phyloP scores from a whole-genome alignment of 2,797 vertebrate species.

The Hybognathus amarus region DNA sequence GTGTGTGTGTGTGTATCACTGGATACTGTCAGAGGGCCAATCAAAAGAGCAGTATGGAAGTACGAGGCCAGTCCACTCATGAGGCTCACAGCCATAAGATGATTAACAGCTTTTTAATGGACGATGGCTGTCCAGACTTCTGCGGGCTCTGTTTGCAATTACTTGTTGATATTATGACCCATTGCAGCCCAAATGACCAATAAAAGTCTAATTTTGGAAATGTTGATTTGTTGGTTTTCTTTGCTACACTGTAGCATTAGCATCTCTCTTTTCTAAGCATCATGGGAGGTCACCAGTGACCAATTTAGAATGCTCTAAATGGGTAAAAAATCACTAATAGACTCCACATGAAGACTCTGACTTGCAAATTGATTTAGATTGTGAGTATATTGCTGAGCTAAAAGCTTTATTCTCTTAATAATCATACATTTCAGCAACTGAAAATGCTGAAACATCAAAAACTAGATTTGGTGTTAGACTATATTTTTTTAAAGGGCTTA shows the following conservation, averaged over 20 bases:
- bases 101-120: conserved; percentile 49
- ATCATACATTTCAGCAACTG: not conserved
- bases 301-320: not conserved
- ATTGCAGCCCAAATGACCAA: conserved; percentile 60
- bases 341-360: not conserved
- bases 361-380: not conserved
- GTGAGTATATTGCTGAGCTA: not conserved
- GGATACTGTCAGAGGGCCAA: conserved; percentile 49
- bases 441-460: not conserved
- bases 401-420: not conserved
- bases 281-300: conserved; percentile 14
- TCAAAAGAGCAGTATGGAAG: conserved; percentile 42
- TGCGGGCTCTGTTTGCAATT: conserved; percentile 59
- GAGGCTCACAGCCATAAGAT: conserved; percentile 50
- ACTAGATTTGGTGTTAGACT: not conserved
- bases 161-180: conserved; percentile 60
- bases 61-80: conserved; percentile 40
- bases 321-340: not conserved
- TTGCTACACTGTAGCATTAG: conserved; percentile 14
- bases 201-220: conserved; percentile 66
- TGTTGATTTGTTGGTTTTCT: conserved; percentile 47
- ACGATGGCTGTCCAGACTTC: conserved; percentile 46
- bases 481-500: not conserved
- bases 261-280: conserved; percentile 15
- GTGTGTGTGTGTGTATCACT: conserved; percentile 44